phyloP scores from a whole-genome alignment of 2,888 invertebrate species.

The Lottia scabra region DNA sequence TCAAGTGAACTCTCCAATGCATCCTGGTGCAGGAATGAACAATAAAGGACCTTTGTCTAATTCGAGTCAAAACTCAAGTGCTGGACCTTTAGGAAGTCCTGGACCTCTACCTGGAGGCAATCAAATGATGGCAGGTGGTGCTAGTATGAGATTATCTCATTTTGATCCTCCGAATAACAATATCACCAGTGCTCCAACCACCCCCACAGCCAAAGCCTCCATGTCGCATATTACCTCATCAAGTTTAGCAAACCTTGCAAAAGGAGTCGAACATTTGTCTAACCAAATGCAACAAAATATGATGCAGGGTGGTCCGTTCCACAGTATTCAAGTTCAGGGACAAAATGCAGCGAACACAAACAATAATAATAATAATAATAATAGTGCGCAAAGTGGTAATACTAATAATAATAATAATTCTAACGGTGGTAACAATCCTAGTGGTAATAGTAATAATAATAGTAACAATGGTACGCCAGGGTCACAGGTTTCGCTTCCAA shows the following conservation, averaged over 20 bases:
- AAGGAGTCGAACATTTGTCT: slow-evolving; percentile 67
- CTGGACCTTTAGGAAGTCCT: slow-evolving; percentile 49
- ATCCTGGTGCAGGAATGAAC: slow-evolving; percentile 49
- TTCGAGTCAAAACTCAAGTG: slow-evolving; percentile 60
- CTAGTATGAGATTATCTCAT: slow-evolving; percentile 60
- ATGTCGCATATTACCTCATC: slow-evolving; percentile 68
- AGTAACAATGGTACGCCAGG: slow-evolving; percentile 16
- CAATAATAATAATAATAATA: slow-evolving; percentile 13
- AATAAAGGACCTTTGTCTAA: slow-evolving; percentile 59
- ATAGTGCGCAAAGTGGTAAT: slow-evolving; percentile 6
- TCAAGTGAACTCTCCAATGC: slow-evolving; percentile 56
- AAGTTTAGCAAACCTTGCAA: slow-evolving; percentile 67
- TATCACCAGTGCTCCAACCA: slow-evolving; percentile 43
- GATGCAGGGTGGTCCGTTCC: slow-evolving; percentile 69
- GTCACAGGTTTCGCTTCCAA: slow-evolving; percentile 21
- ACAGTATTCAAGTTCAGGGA: slow-evolving; percentile 68
- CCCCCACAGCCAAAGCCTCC: slow-evolving; percentile 50
- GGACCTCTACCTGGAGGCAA: slow-evolving; percentile 42
- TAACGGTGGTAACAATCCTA: slow-evolving; percentile 17
- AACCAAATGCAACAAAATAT: slow-evolving; percentile 69
- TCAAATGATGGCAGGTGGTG: slow-evolving; percentile 48
- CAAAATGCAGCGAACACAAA: slow-evolving; percentile 33
- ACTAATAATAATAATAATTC: neutral
- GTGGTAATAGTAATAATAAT: slow-evolving; percentile 5
- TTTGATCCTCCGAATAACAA: slow-evolving; percentile 53